Percentiles rank a stretch among this genome's conserved stretches.
Evolutionary conservation across 1,140 invertebrate genomes (phyloP).

Genomic region (Phymastichus coffea): DNA sequence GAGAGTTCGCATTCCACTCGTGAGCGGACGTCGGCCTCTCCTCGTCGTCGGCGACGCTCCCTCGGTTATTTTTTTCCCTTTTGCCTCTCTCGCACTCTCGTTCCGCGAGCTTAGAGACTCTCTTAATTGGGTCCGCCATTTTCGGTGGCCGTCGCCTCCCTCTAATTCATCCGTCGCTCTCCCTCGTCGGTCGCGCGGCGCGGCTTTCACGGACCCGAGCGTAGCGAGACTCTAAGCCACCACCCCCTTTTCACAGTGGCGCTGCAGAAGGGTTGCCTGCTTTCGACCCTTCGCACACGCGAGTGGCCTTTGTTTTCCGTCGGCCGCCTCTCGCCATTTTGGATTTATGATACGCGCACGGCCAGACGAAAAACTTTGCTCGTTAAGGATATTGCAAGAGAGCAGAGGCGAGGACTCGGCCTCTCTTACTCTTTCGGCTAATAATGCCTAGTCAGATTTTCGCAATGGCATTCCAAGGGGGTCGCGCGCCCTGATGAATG

Average conservation of each 20-base stretch:
- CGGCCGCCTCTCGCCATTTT: slow-evolving; percentile 55
- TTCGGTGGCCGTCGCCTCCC: slow-evolving; percentile 47
- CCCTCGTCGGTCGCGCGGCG: neutral
- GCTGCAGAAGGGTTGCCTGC: slow-evolving; percentile 52
- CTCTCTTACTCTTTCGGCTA: too few species aligned
- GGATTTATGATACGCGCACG: slow-evolving; percentile 54
- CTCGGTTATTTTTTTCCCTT: slow-evolving; percentile 33
- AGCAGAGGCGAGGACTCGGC: too few species aligned
- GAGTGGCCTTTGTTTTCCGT: slow-evolving; percentile 55
- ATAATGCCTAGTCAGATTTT: too few species aligned
- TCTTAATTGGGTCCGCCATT: slow-evolving; percentile 58
- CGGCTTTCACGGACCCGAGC: neutral
- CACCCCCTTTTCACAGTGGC: slow-evolving; percentile 35
- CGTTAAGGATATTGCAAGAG: slow-evolving; percentile 41
- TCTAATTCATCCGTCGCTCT: slow-evolving; percentile 11
- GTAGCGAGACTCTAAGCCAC: slow-evolving; percentile 24
- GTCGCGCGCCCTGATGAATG: neutral
- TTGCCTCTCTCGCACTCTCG: slow-evolving; percentile 14
- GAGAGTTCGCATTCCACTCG: neutral
- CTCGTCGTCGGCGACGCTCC: slow-evolving; percentile 34
- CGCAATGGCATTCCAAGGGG: too few species aligned
- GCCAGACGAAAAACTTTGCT: slow-evolving; percentile 56
- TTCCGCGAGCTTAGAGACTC: slow-evolving; percentile 46
- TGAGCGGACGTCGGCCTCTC: neutral
- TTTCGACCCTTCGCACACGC: slow-evolving; percentile 9